Evolutionary conservation across 2,113 vertebrate genomes (phyloP), one percentile per base, ranked within the genome.

Genomic region (Petrocephalus microphthalmus): DNA sequence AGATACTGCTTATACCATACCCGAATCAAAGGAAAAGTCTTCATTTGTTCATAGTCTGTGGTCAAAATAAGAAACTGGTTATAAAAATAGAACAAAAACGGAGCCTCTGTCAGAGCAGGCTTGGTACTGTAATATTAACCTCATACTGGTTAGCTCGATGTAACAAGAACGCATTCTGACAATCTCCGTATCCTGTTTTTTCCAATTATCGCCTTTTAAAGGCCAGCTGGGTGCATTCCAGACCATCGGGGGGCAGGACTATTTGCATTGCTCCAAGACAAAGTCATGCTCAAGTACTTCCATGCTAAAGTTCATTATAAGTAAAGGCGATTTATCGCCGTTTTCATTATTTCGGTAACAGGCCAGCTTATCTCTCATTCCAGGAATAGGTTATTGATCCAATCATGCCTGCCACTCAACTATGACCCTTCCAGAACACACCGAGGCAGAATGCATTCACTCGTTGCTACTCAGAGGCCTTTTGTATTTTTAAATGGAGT

Each of bases 121-220:
- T 89, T 85, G 64, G 85, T 56, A 87, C 87, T 89, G 81, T 86
- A 54, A 84, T 89, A 90, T 91, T 90, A 93, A 91, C 90, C 90
- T 91, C 90, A 86, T 92, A 90, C 91, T 49, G 92, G 91, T 93
- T 92, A 94, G 92, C 93, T 92, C 89, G 29, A 90, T 92, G 90
- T 92, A 93, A 92, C 93, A 93, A 91, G 93, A 93, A 91, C 93
- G 92, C 90, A 93, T 92, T 93, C 93, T 91, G 92, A 95, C 94
- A 93, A 93, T 89, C 91, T 93, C 94, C 94, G 94, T 93, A 95
- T 95, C 94, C 94, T 95, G 96, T 97, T 98, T 98, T 99, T 99
- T 97, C 98, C 98, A 98, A 99, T 99, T 99, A 99, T 98, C 98
- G 98, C 98, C 97, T 99, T 99, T 99, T 98, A 98, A 99, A 97